Base-by-base conservation (phyloP, 2,113 vertebrate genomes). In the Eurypyga helias region DNA sequence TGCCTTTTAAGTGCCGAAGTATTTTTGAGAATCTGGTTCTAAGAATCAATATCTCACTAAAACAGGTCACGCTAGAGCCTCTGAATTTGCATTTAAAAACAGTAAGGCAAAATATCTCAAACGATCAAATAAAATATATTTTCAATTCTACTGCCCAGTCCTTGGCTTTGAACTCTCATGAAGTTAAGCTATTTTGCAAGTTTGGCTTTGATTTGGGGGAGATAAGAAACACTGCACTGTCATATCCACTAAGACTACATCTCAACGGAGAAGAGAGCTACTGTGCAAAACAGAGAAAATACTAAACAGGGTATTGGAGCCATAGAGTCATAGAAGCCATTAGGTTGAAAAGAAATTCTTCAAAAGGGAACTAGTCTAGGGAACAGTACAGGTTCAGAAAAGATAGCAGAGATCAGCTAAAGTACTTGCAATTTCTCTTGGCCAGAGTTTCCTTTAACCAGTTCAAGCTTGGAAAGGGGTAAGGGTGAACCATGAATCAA, bases 401-500 rank as follows among this genome's bases (percentile, higher is more conserved):
- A 85, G 78, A 88, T 10, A 14, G 67, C 46, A 90, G 82, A 73
- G 88, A 96, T 90, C 84, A 96, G 45, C 82, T 85, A 23, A 77
- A 94, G 91, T n/a, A 85, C 38, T 78, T 67, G 17, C 57, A 71
- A 82, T 95, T 93, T 79, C 91, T 87, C 38, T 79, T 57, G 72
- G 65, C 70, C 41, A 65, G 76, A 38, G 19, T 79, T 95, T 91
- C 43, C 65, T 89, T 75, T 91, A 95, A 89, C 81, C 91, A 91
- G 89, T 87, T 85, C 77, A 79, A 55, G 73, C 77, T 93, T 70
- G 82, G 73, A 60, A 84, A 31, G 73, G 57, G 61, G 57, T n/a
- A 76, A 69, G 94, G 93, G 91, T 89, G 89, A 94, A 23, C 77
- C 31, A 87, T 93, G 73, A 94, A 87, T 93, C 91, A 95, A 91